Base-by-base conservation (phyloP, 2,113 vertebrate genomes). In the Bagarius yarrelli region DNA sequence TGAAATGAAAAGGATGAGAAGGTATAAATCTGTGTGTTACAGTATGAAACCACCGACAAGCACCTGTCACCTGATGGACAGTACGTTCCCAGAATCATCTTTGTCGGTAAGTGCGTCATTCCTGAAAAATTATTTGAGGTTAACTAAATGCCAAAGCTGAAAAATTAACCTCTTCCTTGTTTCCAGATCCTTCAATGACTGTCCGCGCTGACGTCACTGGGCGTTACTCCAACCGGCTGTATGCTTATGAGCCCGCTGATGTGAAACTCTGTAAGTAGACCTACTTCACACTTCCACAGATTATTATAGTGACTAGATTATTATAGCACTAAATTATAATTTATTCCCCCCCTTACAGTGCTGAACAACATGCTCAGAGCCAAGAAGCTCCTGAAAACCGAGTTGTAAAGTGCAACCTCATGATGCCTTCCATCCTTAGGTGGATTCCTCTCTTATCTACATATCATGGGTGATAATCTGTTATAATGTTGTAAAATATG, bases 41-140 rank as follows among this genome's bases (percentile, higher is more conserved):
- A 99, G 98, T 97, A 96, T 81, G 98, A 99, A 92, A 98, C 97
- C 56, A 96, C 94, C 60, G 98, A 99, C 88, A 98, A 97, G 85
- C 93, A 99, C 61, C 94, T 99, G 27, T 92, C 94, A 30, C 97
- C 96, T 44, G 98, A 99, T 1, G 96, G 96, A 61, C 95, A 98
- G 77, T 99, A 99, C 0, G 98, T 99, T 55, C 98, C 98, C 83
- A 95, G 97, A 79, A 86, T 99, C 83, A 1, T 99, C 27, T 99
- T 99, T 89, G 91, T 99, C 1, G 98, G 98, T 99, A 89, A 97
- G 97, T 91, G n/a, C 12, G 19, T 27, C 56, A n/a, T 16, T 70
- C n/a, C 36, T 15, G 23, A 64, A 40, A 44, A 23, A 32, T 15
- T 13, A 30, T 11, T 5, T 1, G n/a, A n/a, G n/a, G 32, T 34